Evolutionary conservation across 2,888 invertebrate species (phyloP), one percentile per base, ranked within the genome.

Genomic region (Parelbella ahira): DNA sequence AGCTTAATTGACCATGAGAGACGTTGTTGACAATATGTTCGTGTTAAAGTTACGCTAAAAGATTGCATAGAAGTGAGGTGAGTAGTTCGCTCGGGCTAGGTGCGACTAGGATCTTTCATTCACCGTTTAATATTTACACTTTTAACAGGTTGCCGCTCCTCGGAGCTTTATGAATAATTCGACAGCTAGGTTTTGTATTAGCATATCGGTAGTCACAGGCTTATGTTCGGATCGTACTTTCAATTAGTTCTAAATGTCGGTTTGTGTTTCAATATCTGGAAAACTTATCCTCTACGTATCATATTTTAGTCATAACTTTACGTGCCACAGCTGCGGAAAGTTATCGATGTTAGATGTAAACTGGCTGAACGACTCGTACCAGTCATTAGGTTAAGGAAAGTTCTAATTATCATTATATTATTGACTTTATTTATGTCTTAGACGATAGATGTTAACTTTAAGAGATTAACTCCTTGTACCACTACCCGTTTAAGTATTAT

Each of bases 401-500:
- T 65, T 68, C 68, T 61, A 62, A 68, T n/a, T n/a, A n/a, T 68
- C 71, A 67, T 77, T 74, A 75, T 71, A 78, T 68, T 79, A 78
- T 74, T 76, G 72, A 77, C 75, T 75, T 73, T 57, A 58, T 70
- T 65, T 81, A 81, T 79, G 63, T 64, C 65, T 64, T 80, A 68
- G 72, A 69, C 64, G 56, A 60, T 78, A 79, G 75, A 75, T 72
- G 64, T 68, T 76, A 77, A 71, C 33, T 12, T 47, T 83, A 83
- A 81, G 78, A 77, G 72, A 79, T 79, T 79, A 71, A 77, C 71
- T 57, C 77, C 83, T 82, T 81, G 80, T 80, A 84, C 80, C 78
- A 76, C 74, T 82, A 77, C 69, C 73, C 58, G 75, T 81, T 77
- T 84, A 83, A 84, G 83, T 82, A 83, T 80, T 82, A 82, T 72